phyloP scores from a whole-genome alignment of 2,797 vertebrate genomes.

The Semaprochilodus insignis region DNA sequence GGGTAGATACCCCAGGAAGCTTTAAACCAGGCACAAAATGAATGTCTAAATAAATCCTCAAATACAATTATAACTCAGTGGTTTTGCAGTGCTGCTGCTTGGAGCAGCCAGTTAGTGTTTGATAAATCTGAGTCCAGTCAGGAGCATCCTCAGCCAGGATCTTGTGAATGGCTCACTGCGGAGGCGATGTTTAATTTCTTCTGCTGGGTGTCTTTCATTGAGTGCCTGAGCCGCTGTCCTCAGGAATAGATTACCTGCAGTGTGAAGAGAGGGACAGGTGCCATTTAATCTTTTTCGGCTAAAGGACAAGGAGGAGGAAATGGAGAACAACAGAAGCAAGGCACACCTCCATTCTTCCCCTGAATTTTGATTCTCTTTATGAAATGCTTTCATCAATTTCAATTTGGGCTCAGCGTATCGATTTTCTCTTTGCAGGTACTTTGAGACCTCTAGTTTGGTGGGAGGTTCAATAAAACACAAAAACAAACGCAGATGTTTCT shows the following conservation, averaged over 20 bases:
- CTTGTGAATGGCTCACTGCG: background rate
- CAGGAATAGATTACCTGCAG: background rate
- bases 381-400: constrained; percentile 15
- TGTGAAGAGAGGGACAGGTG: background rate
- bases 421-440: background rate
- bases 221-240: background rate
- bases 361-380: background rate
- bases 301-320: background rate
- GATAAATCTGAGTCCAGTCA: background rate
- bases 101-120: background rate
- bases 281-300: background rate
- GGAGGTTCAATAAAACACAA: background rate
- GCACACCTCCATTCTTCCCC: background rate
- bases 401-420: background rate
- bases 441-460: constrained; percentile 6
- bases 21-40: background rate
- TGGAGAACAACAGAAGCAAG: background rate
- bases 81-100: background rate
- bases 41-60: background rate
- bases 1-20: background rate
- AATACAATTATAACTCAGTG: background rate
- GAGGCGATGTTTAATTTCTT: background rate
- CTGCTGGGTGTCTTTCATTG: background rate
- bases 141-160: background rate
- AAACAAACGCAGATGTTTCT: background rate